phyloP scores from a whole-genome alignment of 1,140 invertebrate genomes.

The Drosophila sproati region DNA sequence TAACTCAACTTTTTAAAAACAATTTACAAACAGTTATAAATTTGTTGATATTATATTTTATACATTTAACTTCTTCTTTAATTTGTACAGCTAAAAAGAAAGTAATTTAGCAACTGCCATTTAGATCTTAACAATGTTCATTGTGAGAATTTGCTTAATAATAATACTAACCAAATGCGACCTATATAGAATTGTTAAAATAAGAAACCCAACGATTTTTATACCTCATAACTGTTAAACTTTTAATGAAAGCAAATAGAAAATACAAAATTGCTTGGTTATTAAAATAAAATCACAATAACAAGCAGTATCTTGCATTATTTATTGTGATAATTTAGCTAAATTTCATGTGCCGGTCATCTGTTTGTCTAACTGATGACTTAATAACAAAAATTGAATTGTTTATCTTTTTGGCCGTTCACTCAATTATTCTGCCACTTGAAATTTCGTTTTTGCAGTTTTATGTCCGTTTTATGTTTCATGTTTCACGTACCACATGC shows the following conservation, averaged over 20 bases:
- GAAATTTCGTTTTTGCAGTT: slow-evolving; percentile 22
- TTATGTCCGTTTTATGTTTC: slow-evolving; percentile 66
- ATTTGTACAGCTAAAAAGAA: too few species aligned
- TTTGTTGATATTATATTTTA: not conserved
- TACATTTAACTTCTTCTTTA: not conserved
- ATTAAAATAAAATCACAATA: too few species aligned
- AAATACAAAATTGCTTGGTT: not conserved
- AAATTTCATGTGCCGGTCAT: slow-evolving; percentile 20
- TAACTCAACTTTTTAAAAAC: too few species aligned
- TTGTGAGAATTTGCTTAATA: not conserved
- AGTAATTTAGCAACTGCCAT: not conserved
- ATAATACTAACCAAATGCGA: not conserved
- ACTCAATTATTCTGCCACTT: slow-evolving; percentile 83
- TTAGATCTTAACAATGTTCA: not conserved
- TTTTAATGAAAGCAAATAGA: not conserved
- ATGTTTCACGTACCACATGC: slow-evolving; percentile 68
- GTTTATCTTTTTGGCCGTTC: slow-evolving; percentile 73
- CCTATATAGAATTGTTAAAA: not conserved
- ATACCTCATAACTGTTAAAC: slow-evolving; percentile 6
- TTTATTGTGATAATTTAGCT: not conserved
- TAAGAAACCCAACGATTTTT: slow-evolving; percentile 33
- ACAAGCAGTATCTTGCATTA: too few species aligned
- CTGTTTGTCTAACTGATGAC: slow-evolving; percentile 73
- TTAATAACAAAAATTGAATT: slow-evolving; percentile 81
- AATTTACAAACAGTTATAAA: too few species aligned